Evolutionary conservation across 2,113 vertebrate species (phyloP), one percentile per base, ranked within the genome.

Genomic region (Chlorodrepanis virens): DNA sequence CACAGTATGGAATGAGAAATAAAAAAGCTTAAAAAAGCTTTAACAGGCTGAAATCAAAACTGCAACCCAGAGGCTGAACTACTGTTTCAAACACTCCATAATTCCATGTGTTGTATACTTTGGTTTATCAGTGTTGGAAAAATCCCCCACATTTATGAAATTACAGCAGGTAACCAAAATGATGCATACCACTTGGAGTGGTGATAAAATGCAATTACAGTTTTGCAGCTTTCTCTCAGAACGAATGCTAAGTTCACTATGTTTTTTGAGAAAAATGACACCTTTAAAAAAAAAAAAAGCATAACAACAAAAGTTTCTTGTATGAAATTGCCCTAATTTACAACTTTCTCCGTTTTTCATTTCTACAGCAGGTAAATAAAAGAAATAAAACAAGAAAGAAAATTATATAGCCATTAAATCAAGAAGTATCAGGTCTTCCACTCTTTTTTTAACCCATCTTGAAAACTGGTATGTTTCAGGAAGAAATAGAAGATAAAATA

Each of bases 11-110:
- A 90, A 64, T 11, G 31, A 94, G 44, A 89, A 79, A 21, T 76
- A 27, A 88, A 60, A 77, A 60, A 94, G 83, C 24, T 81, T 83
- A 63, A 88, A 60, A 77, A 60, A 94, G 83, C 24, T 78, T 83
- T 59, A 88, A 78, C n/a, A 81, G 31, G 60, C 16, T 90, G 68
- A 95, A 93, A 93, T 83, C 33, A 92, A 86, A 88, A 53, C 47
- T 83, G 22, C 29, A 83, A 54, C 29, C 67, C 60, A 61, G 47
- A 83, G 47, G 57, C 8, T 24, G 54, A 92, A 37, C 24, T 49
- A 13, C 24, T 33, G 31, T 77, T 94, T 90, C 52, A 54, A 67
- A 35, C 35, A 50, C 42, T 67, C 28, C 28, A 23, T 54, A 67
- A 90, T 89, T 57, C 52, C 59, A 70, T 1, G 17, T 77, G n/a